Evolutionary conservation across 2,888 invertebrate species (phyloP).

Genomic region (Metalampra italica): DNA sequence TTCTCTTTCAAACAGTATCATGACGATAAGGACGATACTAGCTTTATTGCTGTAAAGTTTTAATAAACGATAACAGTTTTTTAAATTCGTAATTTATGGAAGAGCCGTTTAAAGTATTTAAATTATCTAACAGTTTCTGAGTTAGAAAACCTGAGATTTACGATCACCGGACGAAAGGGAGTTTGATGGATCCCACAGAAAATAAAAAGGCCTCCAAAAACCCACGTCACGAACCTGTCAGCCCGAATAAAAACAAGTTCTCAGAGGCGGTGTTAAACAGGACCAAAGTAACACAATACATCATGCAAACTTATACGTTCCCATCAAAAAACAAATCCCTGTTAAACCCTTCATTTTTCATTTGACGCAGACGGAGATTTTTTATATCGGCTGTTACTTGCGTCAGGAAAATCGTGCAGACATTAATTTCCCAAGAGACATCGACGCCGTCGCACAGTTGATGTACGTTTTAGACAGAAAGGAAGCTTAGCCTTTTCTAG

Average conservation of each 20-base stretch:
- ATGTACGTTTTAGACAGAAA: constrained; percentile 3
- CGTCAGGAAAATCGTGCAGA: constrained; percentile 21
- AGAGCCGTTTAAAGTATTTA: too few species aligned
- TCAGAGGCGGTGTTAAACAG: not conserved
- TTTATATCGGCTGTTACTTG: constrained; percentile 27
- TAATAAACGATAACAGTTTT: too few species aligned
- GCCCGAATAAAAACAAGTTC: not conserved
- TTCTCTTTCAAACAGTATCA: too few species aligned
- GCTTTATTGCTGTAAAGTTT: too few species aligned
- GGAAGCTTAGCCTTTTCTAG: not conserved
- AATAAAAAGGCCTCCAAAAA: not conserved
- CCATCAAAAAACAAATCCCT: constrained; percentile 1
- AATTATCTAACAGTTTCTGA: too few species aligned
- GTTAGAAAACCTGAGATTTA: too few species aligned
- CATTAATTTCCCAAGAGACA: constrained; percentile 36
- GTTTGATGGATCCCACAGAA: too few species aligned
- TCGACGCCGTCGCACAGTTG: constrained; percentile 15
- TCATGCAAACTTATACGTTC: not conserved
- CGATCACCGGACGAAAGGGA: too few species aligned
- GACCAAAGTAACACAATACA: not conserved
- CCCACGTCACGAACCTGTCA: not conserved
- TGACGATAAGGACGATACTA: too few species aligned
- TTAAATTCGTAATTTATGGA: too few species aligned
- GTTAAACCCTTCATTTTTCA: constrained; percentile 24
- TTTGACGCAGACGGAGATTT: constrained; percentile 10